A percentile compares a stretch with the other conserved stretches of the same genome.
phyloP scores from a whole-genome alignment of 2,888 invertebrate species.

The Polydrusus tereticollis region DNA sequence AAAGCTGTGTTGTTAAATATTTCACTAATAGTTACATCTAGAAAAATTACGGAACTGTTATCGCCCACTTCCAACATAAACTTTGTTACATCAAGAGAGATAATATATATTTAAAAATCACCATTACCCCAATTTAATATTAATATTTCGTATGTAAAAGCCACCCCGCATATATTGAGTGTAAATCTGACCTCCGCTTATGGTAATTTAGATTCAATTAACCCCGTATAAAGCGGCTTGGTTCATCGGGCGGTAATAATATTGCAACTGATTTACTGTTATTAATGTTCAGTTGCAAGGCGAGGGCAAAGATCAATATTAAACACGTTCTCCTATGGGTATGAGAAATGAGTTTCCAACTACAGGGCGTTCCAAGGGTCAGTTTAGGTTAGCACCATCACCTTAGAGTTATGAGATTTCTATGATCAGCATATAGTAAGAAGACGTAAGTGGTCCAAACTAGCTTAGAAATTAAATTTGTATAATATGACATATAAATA shows the following conservation, averaged over 20 bases:
- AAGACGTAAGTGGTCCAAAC: too few relatives aligned
- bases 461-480: too few relatives aligned
- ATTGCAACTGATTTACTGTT: slow-evolving; percentile 46
- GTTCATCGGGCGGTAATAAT: slow-evolving; percentile 45
- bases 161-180: background rate
- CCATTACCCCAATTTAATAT: background rate
- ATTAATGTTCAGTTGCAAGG: slow-evolving; percentile 40
- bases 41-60: too few relatives aligned
- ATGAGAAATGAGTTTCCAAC: background rate
- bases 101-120: background rate
- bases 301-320: slow-evolving; percentile 39
- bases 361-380: too few relatives aligned
- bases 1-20: too few relatives aligned
- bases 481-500: too few relatives aligned
- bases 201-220: slow-evolving; percentile 41
- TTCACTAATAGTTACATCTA: too few relatives aligned
- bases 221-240: slow-evolving; percentile 24
- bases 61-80: too few relatives aligned
- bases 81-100: too few relatives aligned
- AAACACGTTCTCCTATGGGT: slow-evolving; percentile 14
- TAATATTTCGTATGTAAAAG: background rate
- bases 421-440: too few relatives aligned
- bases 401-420: too few relatives aligned
- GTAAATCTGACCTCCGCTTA: slow-evolving; percentile 28
- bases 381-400: too few relatives aligned